Evolutionary conservation across 2,888 invertebrate species (phyloP).

Genomic region (Lottia gigantea): DNA sequence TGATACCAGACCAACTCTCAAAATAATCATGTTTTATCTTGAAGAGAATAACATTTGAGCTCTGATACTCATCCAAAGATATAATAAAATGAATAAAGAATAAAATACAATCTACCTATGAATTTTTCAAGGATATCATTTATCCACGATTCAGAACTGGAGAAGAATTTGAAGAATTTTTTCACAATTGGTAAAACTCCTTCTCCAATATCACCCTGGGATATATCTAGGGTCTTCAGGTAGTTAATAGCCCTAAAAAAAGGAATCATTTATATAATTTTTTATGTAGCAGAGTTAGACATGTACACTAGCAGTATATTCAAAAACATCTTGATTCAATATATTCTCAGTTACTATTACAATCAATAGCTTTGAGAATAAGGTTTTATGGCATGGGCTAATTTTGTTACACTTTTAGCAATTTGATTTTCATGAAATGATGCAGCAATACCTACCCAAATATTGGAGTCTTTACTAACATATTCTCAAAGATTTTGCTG

Average conservation of each 20-base stretch:
- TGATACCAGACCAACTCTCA: too few species aligned
- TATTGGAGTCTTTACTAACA: slow-evolving; percentile 28
- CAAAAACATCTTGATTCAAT: too few species aligned
- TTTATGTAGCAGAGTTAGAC: background rate
- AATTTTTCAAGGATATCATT: slow-evolving; percentile 16
- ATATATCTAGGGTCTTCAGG: slow-evolving; percentile 25
- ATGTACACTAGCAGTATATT: too few species aligned
- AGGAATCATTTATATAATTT: background rate
- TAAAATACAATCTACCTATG: slow-evolving; percentile 18
- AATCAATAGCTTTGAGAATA: too few species aligned
- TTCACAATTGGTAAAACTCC: slow-evolving; percentile 29
- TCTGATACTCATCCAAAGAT: background rate
- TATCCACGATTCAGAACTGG: slow-evolving; percentile 21
- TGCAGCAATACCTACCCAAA: slow-evolving; percentile 19
- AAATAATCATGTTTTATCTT: too few species aligned
- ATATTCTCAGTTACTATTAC: background rate
- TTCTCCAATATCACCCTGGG: background rate
- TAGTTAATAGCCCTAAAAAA: slow-evolving; percentile 24
- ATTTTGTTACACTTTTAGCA: too few species aligned
- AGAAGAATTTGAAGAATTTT: slow-evolving; percentile 29
- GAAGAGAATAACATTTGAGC: too few species aligned
- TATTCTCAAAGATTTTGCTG: slow-evolving; percentile 19
- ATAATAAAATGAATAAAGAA: slow-evolving; percentile 7
- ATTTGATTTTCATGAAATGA: too few species aligned
- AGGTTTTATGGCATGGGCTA: too few species aligned